phyloP scores from a whole-genome alignment of 2,888 invertebrate genomes.

The Eucera pruinosa region DNA sequence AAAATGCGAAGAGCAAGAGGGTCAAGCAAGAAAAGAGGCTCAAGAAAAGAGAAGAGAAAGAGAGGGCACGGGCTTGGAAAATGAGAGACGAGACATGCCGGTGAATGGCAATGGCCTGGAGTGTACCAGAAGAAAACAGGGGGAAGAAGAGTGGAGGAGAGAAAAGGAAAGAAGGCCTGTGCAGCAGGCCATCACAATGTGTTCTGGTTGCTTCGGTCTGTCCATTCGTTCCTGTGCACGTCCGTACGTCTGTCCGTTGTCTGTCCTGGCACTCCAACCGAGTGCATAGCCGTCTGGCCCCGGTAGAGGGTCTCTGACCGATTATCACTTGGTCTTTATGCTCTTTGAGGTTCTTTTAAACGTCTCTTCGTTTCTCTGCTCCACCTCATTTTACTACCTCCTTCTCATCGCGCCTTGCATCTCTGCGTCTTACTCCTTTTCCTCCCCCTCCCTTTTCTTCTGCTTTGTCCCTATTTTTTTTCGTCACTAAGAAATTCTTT shows the following conservation, averaged over 20 bases:
- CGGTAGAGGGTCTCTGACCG: conserved; percentile 80
- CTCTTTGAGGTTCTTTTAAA: conserved; percentile 79
- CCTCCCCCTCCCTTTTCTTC: conserved; percentile 4
- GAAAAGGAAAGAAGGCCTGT: conserved; percentile 27
- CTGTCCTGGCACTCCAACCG: conserved; percentile 71
- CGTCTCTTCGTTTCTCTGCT: conserved; percentile 46
- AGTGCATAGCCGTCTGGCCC: conserved; percentile 77
- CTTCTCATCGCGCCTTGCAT: conserved; percentile 56
- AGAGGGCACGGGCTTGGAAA: conserved; percentile 45
- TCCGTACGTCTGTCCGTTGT: conserved; percentile 71
- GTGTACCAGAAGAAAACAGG: conserved; percentile 37
- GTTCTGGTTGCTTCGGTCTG: conserved; percentile 64
- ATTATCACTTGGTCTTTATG: conserved; percentile 81
- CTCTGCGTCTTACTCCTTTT: conserved; percentile 35
- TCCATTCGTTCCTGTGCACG: conserved; percentile 54
- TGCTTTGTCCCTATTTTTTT: conserved; percentile 42
- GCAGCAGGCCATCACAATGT: conserved; percentile 64
- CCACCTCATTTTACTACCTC: conserved; percentile 54
- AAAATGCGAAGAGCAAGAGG: conserved; percentile 20
- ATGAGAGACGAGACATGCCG: conserved; percentile 50
- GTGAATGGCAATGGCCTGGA: conserved; percentile 64
- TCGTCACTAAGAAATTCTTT: conserved; percentile 30
- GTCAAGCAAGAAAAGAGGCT: conserved; percentile 7
- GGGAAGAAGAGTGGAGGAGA: neutral
- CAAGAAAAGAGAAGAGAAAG: conserved; percentile 16